A percentile compares a stretch with the other conserved stretches of the same genome.
phyloP scores from a whole-genome alignment of 2,113 vertebrate genomes.

The Rhinolophus sinicus region DNA sequence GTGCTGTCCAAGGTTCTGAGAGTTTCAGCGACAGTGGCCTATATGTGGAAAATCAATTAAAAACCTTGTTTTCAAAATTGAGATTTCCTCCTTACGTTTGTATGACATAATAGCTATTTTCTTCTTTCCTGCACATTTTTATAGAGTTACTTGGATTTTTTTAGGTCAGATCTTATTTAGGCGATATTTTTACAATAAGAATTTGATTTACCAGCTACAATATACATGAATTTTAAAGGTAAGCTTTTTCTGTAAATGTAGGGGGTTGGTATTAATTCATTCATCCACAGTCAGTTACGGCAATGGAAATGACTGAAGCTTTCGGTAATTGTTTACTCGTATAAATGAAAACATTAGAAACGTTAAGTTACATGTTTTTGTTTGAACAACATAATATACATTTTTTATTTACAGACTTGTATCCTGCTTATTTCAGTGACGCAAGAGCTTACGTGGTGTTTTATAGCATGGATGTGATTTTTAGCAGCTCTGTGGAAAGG shows the following conservation, averaged over 20 bases:
- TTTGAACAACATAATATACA: neutral
- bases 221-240: neutral
- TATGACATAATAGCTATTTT: neutral
- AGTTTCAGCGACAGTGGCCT: fast-evolving
- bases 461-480: fast-evolving
- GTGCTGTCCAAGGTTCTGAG: conserved; percentile 89
- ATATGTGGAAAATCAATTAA: fast-evolving
- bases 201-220: fast-evolving
- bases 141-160: neutral
- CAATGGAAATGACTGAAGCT: neutral
- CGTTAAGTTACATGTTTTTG: neutral
- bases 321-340: neutral
- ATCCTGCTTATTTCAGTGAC: fast-evolving
- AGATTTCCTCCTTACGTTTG: neutral
- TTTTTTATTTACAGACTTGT: no score
- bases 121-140: neutral
- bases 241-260: neutral
- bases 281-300: neutral
- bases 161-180: neutral
- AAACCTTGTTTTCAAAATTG: neutral
- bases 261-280: neutral
- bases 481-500: fast-evolving
- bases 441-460: fast-evolving
- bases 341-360: neutral
- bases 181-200: neutral